phyloP scores from a whole-genome alignment of 2,888 invertebrate species.

The Meghimatium bilineatum region DNA sequence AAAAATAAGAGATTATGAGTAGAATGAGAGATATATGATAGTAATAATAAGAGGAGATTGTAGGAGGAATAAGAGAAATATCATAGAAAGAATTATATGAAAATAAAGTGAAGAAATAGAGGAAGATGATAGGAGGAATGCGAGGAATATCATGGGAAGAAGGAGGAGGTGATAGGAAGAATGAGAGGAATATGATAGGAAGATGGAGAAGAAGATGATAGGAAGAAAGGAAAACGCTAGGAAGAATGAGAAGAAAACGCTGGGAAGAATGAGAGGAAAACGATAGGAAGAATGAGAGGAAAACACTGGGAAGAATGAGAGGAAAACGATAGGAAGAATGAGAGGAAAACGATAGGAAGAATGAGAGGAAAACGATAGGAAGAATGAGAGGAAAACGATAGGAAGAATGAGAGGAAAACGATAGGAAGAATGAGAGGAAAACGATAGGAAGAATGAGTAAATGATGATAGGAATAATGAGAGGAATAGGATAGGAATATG shows the following conservation, averaged over 20 bases:
- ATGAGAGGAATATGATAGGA: slow-evolving; percentile 14
- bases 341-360: too few relatives aligned
- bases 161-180: not conserved
- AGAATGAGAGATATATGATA: not conserved
- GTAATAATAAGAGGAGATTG: not conserved
- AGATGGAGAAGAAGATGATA: not conserved
- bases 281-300: too few relatives aligned
- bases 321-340: not conserved
- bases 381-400: not conserved
- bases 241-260: not conserved
- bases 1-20: not conserved
- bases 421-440: not conserved
- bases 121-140: not conserved
- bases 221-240: not conserved
- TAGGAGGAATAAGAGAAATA: too few relatives aligned
- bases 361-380: too few relatives aligned
- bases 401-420: slow-evolving; percentile 13
- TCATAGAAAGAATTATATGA: not conserved
- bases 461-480: too few relatives aligned
- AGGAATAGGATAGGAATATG: too few relatives aligned
- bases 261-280: not conserved
- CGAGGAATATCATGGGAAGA: not conserved
- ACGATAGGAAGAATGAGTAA: too few relatives aligned
- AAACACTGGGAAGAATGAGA: not conserved
- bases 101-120: not conserved